These are phyloP conservation scores for Pedionomus torquatus DNA, from an alignment of 2,113 vertebrate species.

Conservation along the genomic window DNA sequence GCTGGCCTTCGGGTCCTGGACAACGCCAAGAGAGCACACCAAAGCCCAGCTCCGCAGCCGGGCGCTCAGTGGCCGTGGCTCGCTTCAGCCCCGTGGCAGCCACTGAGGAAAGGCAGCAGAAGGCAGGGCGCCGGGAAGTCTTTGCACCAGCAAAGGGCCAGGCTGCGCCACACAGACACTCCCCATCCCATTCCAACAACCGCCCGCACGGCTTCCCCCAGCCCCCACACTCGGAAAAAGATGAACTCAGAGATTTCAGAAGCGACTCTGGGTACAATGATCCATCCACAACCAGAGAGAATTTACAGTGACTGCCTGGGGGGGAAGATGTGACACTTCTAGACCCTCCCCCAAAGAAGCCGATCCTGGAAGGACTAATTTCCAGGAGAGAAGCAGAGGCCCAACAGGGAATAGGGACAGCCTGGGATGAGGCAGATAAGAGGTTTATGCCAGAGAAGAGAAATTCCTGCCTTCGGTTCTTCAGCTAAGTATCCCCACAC, in stretches of 20 bases:
- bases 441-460: constrained; percentile 53
- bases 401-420: constrained; percentile 37
- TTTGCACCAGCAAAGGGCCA: not conserved
- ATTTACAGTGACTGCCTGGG: not conserved
- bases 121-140: not conserved
- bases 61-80: not conserved
- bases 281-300: constrained; percentile 10
- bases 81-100: not conserved
- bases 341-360: constrained; percentile 29
- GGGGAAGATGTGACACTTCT: not conserved
- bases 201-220: not conserved
- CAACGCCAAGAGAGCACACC: not conserved
- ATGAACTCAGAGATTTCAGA: constrained; percentile 1
- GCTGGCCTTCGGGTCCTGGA: not conserved
- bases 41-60: not conserved
- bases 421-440: constrained; percentile 49
- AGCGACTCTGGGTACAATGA: not conserved
- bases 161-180: not conserved
- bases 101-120: not conserved
- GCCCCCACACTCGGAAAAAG: constrained; percentile 1
- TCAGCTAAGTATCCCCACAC: not conserved
- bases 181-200: not conserved
- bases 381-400: constrained; percentile 56
- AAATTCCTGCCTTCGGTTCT: constrained; percentile 22
- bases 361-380: constrained; percentile 26